phyloP scores from a whole-genome alignment of 2,797 vertebrate genomes.

The Muscicapa comitata region DNA sequence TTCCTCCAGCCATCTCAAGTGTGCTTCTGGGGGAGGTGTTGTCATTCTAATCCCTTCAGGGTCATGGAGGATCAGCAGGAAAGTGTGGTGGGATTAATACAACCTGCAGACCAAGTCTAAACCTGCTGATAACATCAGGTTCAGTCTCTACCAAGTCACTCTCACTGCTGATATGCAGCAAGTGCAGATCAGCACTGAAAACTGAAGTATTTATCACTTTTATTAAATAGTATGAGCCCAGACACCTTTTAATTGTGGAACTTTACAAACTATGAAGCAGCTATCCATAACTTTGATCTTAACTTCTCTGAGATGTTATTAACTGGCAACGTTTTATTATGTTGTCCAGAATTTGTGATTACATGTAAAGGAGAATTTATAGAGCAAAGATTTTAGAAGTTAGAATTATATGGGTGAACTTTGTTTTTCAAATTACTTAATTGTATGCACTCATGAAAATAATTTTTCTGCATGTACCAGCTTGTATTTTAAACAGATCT shows the following conservation, averaged over 20 bases:
- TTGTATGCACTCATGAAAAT: neutral
- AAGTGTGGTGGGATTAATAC: neutral
- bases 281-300: neutral
- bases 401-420: neutral
- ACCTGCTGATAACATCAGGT: neutral
- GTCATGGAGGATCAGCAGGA: neutral
- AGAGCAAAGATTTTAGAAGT: neutral
- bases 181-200: neutral
- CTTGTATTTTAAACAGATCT: neutral
- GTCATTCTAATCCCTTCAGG: neutral
- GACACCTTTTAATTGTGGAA: neutral
- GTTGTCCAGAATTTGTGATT: neutral
- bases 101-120: neutral
- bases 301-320: neutral
- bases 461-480: neutral
- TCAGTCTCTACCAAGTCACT: neutral
- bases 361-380: neutral
- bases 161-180: neutral
- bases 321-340: neutral
- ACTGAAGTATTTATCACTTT: neutral
- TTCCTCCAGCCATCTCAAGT: accelerated
- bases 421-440: neutral
- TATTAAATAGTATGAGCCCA: neutral
- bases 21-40: neutral
- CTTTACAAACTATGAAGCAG: neutral